Conservation (phyloP, 2,797 vertebrate genomes). For the Takifugu rubripes region DNA sequence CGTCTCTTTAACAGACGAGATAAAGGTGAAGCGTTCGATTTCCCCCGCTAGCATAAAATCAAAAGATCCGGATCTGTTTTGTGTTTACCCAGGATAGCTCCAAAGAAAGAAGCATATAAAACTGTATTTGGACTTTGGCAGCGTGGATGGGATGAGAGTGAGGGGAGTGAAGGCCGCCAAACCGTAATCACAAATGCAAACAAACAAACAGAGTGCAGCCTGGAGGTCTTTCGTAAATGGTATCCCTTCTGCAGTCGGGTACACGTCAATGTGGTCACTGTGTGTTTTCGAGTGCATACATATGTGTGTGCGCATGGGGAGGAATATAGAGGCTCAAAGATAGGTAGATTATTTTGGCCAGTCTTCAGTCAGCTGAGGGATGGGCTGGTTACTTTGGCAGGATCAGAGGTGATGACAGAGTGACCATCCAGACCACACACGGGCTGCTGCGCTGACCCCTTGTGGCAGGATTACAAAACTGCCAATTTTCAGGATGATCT, state of each 20-base stretch:
- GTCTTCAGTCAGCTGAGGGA: slow-evolving; percentile 48
- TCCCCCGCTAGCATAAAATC: slow-evolving; percentile 29
- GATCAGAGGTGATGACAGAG: slow-evolving; percentile 47
- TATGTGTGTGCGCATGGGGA: slow-evolving; percentile 14
- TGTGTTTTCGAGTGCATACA: slow-evolving; percentile 32
- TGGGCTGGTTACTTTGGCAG: slow-evolving; percentile 25
- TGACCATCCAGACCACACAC: slow-evolving; percentile 51
- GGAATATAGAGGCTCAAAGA: slow-evolving; percentile 44
- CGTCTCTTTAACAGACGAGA: slow-evolving; percentile 28
- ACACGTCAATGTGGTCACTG: slow-evolving; percentile 65
- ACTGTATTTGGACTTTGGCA: slow-evolving; percentile 48
- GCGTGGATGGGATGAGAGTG: slow-evolving; percentile 45
- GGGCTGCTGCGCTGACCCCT: slow-evolving; percentile 58
- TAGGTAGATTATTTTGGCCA: slow-evolving; percentile 70
- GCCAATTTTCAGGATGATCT: slow-evolving; percentile 3
- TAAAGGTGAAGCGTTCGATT: slow-evolving; percentile 28
- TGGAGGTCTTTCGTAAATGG: slow-evolving; percentile 68
- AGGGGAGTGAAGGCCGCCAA: slow-evolving; percentile 54
- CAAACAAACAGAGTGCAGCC: slow-evolving; percentile 65
- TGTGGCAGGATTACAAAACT: slow-evolving; percentile 40
- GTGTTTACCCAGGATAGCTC: slow-evolving; percentile 54
- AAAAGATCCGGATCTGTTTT: slow-evolving; percentile 24
- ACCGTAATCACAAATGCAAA: slow-evolving; percentile 73
- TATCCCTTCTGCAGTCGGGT: slow-evolving; percentile 55
- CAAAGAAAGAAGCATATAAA: slow-evolving; percentile 60